phyloP scores from a whole-genome alignment of 2,888 invertebrate genomes.

The Acleris sparsana region DNA sequence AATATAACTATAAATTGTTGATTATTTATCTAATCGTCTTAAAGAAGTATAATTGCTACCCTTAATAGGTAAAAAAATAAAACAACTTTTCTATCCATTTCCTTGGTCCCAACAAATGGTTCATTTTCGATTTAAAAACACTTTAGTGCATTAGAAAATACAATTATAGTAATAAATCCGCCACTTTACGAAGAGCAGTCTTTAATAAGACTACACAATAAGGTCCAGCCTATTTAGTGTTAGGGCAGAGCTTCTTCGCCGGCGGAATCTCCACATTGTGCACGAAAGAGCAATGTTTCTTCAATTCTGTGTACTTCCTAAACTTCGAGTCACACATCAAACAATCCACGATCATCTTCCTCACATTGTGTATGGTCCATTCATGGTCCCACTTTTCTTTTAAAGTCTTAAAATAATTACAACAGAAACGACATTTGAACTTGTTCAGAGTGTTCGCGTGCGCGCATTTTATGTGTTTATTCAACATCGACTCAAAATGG shows the following conservation, averaged over 20 bases:
- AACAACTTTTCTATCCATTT: too few species aligned
- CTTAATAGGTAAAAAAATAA: too few species aligned
- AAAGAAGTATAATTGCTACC: too few species aligned
- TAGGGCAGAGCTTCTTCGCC: constrained; percentile 55
- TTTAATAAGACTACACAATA: too few species aligned
- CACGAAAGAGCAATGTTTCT: constrained; percentile 58
- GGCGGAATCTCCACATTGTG: constrained; percentile 62
- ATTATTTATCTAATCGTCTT: too few species aligned
- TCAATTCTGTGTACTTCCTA: constrained; percentile 71
- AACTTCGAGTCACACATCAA: constrained; percentile 66
- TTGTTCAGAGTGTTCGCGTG: constrained; percentile 57
- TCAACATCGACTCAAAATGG: constrained; percentile 73
- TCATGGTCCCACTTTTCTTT: constrained; percentile 80
- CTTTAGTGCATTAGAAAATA: too few species aligned
- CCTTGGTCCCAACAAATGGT: too few species aligned
- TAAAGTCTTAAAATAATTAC: constrained; percentile 57
- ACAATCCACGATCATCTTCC: constrained; percentile 74
- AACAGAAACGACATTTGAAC: constrained; percentile 67
- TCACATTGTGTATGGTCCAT: constrained; percentile 70
- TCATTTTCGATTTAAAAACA: too few species aligned
- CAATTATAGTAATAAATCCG: too few species aligned
- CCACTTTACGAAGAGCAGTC: too few species aligned
- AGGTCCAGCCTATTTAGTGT: constrained; percentile 45
- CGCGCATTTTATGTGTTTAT: constrained; percentile 68
- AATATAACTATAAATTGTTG: too few species aligned